phyloP scores from a whole-genome alignment of 1,140 invertebrate species.

The Rhynchophorus ferrugineus region DNA sequence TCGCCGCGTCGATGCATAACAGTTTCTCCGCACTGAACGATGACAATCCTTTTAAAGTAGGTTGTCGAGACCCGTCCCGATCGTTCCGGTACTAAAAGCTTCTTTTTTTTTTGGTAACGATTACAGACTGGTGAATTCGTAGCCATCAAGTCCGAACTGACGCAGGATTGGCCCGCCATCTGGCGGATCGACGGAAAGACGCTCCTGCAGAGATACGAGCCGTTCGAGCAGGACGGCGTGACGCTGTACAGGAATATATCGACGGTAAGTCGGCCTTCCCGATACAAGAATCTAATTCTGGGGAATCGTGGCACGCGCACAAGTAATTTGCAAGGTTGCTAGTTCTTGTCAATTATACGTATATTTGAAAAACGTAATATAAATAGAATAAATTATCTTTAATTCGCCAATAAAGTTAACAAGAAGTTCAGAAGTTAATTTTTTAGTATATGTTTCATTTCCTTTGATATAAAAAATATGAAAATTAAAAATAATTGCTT shows the following conservation, averaged over 20 bases:
- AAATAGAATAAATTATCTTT: too few relatives aligned
- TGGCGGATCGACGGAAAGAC: constrained; percentile 85
- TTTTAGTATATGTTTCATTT: too few relatives aligned
- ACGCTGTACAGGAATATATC: constrained; percentile 79
- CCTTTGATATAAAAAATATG: constrained; percentile 7
- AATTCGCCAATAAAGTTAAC: too few relatives aligned
- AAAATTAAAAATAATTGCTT: too few relatives aligned
- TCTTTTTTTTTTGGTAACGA: constrained; percentile 12
- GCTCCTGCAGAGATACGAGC: constrained; percentile 78
- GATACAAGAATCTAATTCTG: too few relatives aligned
- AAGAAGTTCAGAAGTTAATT: too few relatives aligned
- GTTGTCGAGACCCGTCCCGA: not conserved
- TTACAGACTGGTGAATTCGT: constrained; percentile 76
- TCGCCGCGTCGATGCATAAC: constrained; percentile 42
- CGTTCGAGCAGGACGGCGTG: constrained; percentile 72
- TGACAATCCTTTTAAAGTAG: constrained; percentile 50
- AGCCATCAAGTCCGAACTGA: constrained; percentile 66
- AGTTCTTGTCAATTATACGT: too few relatives aligned
- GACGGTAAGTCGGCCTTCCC: too few relatives aligned
- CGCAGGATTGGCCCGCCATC: constrained; percentile 67
- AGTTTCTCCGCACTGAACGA: constrained; percentile 41
- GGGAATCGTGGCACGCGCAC: too few relatives aligned
- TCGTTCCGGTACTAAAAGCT: not conserved
- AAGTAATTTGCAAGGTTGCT: too few relatives aligned
- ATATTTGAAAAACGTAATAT: too few relatives aligned